Percentiles rank a stretch among this genome's conserved stretches.
Conservation (phyloP, 2,888 invertebrate species). For the Diplolepis rosae region DNA sequence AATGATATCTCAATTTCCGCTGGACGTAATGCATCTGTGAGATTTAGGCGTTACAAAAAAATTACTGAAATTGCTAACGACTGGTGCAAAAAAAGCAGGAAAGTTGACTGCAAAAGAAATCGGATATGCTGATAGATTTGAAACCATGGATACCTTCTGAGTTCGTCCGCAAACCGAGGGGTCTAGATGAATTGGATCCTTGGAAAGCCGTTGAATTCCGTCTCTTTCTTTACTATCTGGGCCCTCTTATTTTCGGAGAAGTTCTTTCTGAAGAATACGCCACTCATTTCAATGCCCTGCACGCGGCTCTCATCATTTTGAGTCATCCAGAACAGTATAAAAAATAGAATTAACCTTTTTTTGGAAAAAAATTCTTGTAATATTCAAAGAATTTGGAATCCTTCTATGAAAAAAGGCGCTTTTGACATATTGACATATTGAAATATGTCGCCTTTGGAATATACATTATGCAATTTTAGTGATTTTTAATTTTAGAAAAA, state of each 20-base stretch:
- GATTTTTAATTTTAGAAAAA: background rate
- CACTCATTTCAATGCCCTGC: slow-evolving; percentile 48
- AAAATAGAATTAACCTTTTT: background rate
- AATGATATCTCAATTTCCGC: slow-evolving; percentile 4
- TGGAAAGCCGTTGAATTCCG: slow-evolving; percentile 39
- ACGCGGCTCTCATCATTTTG: slow-evolving; percentile 44
- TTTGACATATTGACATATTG: too few species aligned
- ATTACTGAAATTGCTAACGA: background rate
- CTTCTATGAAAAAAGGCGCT: too few species aligned
- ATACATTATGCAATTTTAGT: background rate
- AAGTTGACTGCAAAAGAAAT: background rate
- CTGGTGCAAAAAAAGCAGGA: background rate
- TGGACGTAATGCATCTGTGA: slow-evolving; percentile 27
- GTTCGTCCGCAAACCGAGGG: slow-evolving; percentile 46
- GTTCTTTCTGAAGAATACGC: slow-evolving; percentile 33
- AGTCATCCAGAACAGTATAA: slow-evolving; percentile 45
- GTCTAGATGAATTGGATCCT: slow-evolving; percentile 38
- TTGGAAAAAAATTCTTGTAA: background rate
- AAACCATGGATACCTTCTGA: slow-evolving; percentile 20
- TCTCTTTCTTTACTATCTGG: slow-evolving; percentile 47
- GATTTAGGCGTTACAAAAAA: slow-evolving; percentile 14
- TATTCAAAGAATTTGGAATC: too few species aligned
- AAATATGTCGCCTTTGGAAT: background rate
- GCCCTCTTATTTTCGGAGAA: slow-evolving; percentile 43
- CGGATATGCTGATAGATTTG: background rate